phyloP scores from a whole-genome alignment of 1,140 invertebrate species.

The Xylocopa sonorina region DNA sequence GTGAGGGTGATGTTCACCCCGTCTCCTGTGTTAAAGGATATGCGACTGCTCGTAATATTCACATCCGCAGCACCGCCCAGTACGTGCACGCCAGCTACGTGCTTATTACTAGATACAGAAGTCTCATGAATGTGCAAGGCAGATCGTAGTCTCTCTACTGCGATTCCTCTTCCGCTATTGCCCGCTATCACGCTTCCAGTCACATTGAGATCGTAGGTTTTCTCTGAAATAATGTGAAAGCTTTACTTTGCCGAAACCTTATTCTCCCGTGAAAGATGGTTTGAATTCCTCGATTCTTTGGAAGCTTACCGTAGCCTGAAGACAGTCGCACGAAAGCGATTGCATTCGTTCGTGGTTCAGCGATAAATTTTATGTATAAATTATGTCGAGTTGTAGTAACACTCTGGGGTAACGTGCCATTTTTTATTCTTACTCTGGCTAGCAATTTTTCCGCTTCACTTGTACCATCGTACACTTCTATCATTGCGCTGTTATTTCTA shows the following conservation, averaged over 20 bases:
- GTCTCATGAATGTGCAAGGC: constrained; percentile 90
- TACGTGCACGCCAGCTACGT: constrained; percentile 94
- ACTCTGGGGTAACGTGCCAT: constrained; percentile 92
- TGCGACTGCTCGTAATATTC: constrained; percentile 94
- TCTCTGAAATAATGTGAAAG: constrained; percentile 81
- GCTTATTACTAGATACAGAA: constrained; percentile 92
- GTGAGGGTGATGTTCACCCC: constrained; percentile 95
- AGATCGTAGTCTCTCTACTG: constrained; percentile 91
- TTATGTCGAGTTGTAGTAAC: constrained; percentile 89
- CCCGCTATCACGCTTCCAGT: constrained; percentile 91
- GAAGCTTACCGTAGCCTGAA: constrained; percentile 85
- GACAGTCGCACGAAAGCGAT: constrained; percentile 89
- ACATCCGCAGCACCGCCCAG: constrained; percentile 94
- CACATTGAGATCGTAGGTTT: constrained; percentile 94
- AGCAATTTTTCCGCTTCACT: constrained; percentile 87
- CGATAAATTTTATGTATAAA: constrained; percentile 89
- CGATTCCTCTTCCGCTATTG: constrained; percentile 96
- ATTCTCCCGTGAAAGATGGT: too few relatives aligned
- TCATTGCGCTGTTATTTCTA: constrained; percentile 87
- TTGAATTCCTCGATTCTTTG: too few relatives aligned
- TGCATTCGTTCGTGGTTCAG: constrained; percentile 86
- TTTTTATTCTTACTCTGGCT: constrained; percentile 86
- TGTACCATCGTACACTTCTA: constrained; percentile 91
- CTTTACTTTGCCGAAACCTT: too few relatives aligned
- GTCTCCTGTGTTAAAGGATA: constrained; percentile 96